Evolutionary conservation across 2,113 vertebrate species (phyloP).

Genomic region (Sapayoa aenigma): DNA sequence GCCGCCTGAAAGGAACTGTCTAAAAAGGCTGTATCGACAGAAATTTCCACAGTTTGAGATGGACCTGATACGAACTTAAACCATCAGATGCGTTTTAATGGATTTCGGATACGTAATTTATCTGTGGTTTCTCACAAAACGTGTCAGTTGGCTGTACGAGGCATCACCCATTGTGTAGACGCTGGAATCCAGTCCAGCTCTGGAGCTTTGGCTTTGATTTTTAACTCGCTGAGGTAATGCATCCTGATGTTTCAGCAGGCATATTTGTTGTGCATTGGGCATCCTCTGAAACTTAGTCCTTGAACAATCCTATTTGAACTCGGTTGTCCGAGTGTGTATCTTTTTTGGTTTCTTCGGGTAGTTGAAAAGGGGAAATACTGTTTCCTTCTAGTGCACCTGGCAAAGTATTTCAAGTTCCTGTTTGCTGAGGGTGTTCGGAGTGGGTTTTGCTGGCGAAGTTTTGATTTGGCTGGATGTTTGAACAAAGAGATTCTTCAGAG

Average conservation of each 20-base stretch:
- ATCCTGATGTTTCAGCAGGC: rapidly evolving
- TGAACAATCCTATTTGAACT: background rate
- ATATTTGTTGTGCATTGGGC: background rate
- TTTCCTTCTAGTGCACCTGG: background rate
- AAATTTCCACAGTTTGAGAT: background rate
- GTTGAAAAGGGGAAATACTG: background rate
- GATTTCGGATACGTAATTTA: rapidly evolving
- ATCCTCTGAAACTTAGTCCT: background rate
- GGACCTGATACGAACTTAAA: background rate
- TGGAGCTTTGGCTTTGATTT: background rate
- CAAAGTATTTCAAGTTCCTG: background rate
- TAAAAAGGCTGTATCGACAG: background rate
- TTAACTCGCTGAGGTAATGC: background rate
- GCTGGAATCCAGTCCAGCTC: background rate
- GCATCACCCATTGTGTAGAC: background rate
- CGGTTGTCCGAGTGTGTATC: rapidly evolving
- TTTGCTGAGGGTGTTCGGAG: background rate
- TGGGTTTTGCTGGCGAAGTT: background rate
- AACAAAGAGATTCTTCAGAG: slow-evolving; percentile 19
- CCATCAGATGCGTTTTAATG: background rate
- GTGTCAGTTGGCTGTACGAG: background rate
- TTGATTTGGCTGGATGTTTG: slow-evolving; percentile 35
- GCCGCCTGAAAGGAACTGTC: background rate
- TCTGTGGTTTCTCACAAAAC: background rate
- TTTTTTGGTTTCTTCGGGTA: background rate